Conservation (phyloP, 2,888 invertebrate species). For the Polydesmus complanatus region DNA sequence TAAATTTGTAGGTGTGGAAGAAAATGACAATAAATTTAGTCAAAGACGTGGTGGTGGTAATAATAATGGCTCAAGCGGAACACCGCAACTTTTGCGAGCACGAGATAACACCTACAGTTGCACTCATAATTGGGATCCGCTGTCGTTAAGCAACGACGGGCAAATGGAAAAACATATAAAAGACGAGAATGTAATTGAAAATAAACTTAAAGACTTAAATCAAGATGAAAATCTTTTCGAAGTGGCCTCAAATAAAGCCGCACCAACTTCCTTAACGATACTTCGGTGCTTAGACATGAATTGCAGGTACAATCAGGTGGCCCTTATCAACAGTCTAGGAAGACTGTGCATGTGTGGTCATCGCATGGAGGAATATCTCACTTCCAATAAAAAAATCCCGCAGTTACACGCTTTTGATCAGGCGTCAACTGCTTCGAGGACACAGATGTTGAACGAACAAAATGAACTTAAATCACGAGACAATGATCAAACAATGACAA, state of each 20-base stretch:
- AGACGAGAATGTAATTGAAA: slow-evolving; percentile 33
- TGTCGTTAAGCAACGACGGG: neutral
- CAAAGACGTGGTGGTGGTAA: neutral
- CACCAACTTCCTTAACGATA: neutral
- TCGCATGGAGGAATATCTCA: slow-evolving; percentile 3
- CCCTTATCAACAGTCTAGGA: slow-evolving; percentile 9
- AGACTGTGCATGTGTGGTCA: slow-evolving; percentile 14
- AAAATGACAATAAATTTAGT: neutral
- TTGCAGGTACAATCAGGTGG: slow-evolving; percentile 16
- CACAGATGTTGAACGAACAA: neutral
- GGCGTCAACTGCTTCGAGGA: neutral
- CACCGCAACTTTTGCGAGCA: neutral
- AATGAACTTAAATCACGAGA: neutral
- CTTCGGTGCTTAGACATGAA: slow-evolving; percentile 1
- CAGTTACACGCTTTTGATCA: neutral
- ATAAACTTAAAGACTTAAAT: slow-evolving; percentile 28
- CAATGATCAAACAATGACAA: neutral
- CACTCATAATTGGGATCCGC: neutral
- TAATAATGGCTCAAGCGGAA: neutral
- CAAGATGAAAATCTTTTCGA: neutral
- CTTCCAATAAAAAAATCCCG: neutral
- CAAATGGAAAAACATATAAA: slow-evolving; percentile 30
- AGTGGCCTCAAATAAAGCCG: neutral
- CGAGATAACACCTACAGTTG: neutral
- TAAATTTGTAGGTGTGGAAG: slow-evolving; percentile 30